Conservation (phyloP, 2,797 vertebrate species). For the Rhincodon typus region DNA sequence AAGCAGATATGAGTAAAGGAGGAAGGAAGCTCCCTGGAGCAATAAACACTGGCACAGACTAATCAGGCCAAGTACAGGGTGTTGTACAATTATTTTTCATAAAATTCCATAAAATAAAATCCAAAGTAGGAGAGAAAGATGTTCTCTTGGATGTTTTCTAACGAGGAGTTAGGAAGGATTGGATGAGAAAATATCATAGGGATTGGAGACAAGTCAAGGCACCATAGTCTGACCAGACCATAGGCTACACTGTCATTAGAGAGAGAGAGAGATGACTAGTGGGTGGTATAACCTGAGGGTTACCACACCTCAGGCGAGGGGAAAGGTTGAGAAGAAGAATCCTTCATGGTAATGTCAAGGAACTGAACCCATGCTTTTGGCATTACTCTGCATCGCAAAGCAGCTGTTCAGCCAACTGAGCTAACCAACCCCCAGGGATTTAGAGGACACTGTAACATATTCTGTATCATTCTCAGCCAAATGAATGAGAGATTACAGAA, state of each 20-base stretch:
- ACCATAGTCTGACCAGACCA: too few species aligned
- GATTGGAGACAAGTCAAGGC: not conserved
- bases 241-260: too few species aligned
- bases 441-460: not conserved
- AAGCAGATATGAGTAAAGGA: not conserved
- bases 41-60: not conserved
- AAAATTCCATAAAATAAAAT: not conserved
- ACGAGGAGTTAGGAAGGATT: not conserved
- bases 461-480: not conserved
- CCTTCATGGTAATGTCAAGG: too few species aligned
- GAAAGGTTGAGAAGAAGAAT: too few species aligned
- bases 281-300: too few species aligned
- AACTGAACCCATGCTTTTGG: too few species aligned
- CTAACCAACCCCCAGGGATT: too few species aligned
- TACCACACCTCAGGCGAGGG: too few species aligned
- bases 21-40: not conserved
- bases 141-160: not conserved
- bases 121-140: not conserved
- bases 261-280: too few species aligned
- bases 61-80: not conserved
- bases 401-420: too few species aligned
- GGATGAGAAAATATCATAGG: not conserved
- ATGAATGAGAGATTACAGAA: too few species aligned
- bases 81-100: not conserved
- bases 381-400: too few species aligned